Conservation (phyloP, 2,113 vertebrate genomes). For the Scomber scombrus region DNA sequence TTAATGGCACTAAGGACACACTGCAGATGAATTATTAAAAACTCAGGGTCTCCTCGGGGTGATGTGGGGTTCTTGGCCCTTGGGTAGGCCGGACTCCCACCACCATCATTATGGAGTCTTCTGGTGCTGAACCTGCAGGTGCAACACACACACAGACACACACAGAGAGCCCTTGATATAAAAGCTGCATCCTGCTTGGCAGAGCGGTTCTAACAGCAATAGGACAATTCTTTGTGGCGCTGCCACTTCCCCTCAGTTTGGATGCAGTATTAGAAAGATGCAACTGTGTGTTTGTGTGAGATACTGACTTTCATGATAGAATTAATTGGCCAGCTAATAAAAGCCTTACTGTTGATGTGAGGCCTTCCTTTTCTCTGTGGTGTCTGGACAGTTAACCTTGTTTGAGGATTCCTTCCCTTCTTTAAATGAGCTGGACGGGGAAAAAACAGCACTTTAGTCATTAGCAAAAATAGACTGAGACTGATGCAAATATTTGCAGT, state of each 20-base stretch:
- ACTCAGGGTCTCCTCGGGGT: background rate
- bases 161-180: constrained; percentile 47
- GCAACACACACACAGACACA: constrained; percentile 33
- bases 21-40: background rate
- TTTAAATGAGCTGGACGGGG: background rate
- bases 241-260: constrained; percentile 65
- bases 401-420: background rate
- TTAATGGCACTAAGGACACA: background rate
- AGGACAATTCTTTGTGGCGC: constrained; percentile 73
- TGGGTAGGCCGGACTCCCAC: background rate
- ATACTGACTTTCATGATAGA: constrained; percentile 40
- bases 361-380: constrained; percentile 3
- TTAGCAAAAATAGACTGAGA: too few species aligned
- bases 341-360: constrained; percentile 34
- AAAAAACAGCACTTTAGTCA: background rate
- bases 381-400: constrained; percentile 16
- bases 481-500: too few species aligned
- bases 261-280: constrained; percentile 38
- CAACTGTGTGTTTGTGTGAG: constrained; percentile 26
- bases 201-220: constrained; percentile 33
- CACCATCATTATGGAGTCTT: constrained; percentile 19
- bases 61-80: background rate
- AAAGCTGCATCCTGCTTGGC: constrained; percentile 73
- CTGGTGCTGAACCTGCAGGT: constrained; percentile 48
- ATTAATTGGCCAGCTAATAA: constrained; percentile 39